These are phyloP conservation scores for Cosmia trapezina DNA, from an alignment of 2,888 invertebrate species.

Conservation along the genomic window DNA sequence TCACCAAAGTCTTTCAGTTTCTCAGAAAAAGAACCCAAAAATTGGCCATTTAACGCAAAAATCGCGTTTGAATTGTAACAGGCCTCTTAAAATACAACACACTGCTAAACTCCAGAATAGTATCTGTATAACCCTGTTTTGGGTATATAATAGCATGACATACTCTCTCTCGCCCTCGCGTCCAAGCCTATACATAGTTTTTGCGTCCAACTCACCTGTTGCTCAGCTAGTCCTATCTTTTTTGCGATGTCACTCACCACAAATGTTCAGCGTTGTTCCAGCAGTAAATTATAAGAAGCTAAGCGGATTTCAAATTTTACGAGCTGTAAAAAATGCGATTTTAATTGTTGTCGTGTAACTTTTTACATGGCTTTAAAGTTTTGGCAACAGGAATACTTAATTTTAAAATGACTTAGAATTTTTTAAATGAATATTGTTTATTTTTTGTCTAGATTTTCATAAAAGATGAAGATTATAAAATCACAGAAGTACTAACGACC, in stretches of 20 bases:
- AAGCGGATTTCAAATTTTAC: slow-evolving; percentile 10
- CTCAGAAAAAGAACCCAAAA: too few species aligned
- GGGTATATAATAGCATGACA: neutral
- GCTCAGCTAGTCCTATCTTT: slow-evolving; percentile 33
- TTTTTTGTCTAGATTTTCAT: too few species aligned
- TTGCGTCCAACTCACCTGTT: slow-evolving; percentile 43
- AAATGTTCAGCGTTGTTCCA: slow-evolving; percentile 14
- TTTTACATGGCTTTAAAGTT: too few species aligned
- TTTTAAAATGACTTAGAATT: too few species aligned
- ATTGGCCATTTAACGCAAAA: too few species aligned
- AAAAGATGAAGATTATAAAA: too few species aligned
- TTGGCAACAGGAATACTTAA: too few species aligned
- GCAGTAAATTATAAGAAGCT: slow-evolving; percentile 41
- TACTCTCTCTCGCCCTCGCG: neutral
- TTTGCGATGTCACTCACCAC: slow-evolving; percentile 45
- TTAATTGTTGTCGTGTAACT: neutral
- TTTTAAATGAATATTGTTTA: too few species aligned
- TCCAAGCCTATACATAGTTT: slow-evolving; percentile 21
- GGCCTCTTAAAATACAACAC: neutral
- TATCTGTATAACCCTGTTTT: neutral
- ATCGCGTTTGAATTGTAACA: too few species aligned
- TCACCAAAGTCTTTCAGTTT: too few species aligned
- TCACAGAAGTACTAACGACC: too few species aligned
- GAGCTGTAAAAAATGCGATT: neutral
- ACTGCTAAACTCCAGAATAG: neutral